A percentile compares a stretch with the other conserved stretches of the same genome.
Evolutionary conservation across 2,797 vertebrate genomes (phyloP).

Genomic region (Darevskia nairensis): DNA sequence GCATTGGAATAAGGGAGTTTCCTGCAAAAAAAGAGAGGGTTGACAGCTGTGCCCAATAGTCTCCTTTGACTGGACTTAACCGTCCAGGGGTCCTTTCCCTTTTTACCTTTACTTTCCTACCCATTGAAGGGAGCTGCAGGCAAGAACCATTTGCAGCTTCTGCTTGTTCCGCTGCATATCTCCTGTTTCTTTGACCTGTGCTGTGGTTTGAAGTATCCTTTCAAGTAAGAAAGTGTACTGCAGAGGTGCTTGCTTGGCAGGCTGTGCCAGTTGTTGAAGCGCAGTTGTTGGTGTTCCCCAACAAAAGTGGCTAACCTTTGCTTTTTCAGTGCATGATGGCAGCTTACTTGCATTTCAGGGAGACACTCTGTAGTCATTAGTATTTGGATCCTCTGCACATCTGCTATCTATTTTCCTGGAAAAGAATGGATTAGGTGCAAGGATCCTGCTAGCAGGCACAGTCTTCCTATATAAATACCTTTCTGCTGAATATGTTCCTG

Average conservation of each 20-base stretch:
- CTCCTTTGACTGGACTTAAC: too few relatives aligned
- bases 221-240: neutral
- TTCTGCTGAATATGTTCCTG: conserved; percentile 36
- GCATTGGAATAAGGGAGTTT: too few relatives aligned
- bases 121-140: neutral
- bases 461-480: conserved; percentile 17
- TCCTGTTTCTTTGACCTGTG: neutral
- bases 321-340: neutral
- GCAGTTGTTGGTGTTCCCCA: neutral
- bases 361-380: neutral
- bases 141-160: neutral
- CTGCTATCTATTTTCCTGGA: neutral
- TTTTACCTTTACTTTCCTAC: neutral
- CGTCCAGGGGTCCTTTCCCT: too few relatives aligned
- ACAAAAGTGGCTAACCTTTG: neutral
- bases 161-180: neutral
- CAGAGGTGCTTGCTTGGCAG: neutral
- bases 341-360: neutral
- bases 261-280: neutral
- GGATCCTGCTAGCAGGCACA: neutral
- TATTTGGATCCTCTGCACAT: neutral
- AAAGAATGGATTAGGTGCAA: neutral
- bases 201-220: too few relatives aligned
- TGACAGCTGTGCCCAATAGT: too few relatives aligned
- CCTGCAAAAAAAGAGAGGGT: too few relatives aligned